Percentiles rank a stretch among this genome's conserved stretches.
Evolutionary conservation across 2,888 invertebrate genomes (phyloP).

Genomic region (Ditylenchus weischeri): DNA sequence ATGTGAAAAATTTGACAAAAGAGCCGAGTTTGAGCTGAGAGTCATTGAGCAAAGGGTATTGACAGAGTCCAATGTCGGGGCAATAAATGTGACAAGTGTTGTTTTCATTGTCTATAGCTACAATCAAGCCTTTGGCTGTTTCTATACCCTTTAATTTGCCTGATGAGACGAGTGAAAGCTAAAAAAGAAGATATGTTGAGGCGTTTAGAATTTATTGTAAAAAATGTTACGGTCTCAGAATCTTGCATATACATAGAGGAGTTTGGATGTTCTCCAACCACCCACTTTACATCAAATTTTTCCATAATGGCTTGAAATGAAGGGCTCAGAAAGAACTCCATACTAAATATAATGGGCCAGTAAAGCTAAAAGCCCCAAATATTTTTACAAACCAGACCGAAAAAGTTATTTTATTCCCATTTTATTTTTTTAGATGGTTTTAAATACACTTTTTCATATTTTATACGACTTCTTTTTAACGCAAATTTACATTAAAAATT

Average conservation of each 20-base stretch:
- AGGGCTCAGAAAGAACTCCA: too few relatives aligned
- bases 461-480: too few relatives aligned
- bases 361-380: too few relatives aligned
- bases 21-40: not conserved
- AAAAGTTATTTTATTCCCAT: too few relatives aligned
- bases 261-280: not conserved
- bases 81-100: not conserved
- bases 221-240: not conserved
- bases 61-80: not conserved
- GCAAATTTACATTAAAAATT: too few relatives aligned
- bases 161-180: not conserved
- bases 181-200: not conserved
- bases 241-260: not conserved
- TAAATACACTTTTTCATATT: too few relatives aligned
- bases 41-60: too few relatives aligned
- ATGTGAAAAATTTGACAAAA: constrained; percentile 2
- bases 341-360: too few relatives aligned
- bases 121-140: not conserved
- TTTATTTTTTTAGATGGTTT: too few relatives aligned
- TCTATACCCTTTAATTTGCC: not conserved
- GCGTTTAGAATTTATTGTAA: not conserved
- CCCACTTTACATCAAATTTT: too few relatives aligned
- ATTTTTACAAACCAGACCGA: too few relatives aligned
- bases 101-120: not conserved
- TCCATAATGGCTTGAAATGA: too few relatives aligned